These are phyloP conservation scores for Clunio marinus DNA, from an alignment of 2,888 invertebrate genomes.

Conservation along the genomic window DNA sequence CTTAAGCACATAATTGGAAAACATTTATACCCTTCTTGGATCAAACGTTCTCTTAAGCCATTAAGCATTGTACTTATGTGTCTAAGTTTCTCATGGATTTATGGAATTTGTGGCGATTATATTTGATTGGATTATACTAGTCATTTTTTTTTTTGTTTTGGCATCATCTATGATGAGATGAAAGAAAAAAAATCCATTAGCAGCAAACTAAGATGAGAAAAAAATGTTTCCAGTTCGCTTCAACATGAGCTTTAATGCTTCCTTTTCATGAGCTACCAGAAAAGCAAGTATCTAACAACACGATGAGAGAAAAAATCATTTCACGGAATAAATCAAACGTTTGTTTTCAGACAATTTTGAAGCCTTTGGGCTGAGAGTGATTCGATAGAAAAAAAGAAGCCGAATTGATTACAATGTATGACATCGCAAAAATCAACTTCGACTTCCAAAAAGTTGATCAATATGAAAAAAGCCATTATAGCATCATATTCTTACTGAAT, in stretches of 20 bases:
- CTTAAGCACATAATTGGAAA: slow-evolving; percentile 28
- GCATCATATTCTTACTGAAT: neutral
- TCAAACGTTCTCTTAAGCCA: neutral
- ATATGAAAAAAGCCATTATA: slow-evolving; percentile 29
- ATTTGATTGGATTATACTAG: neutral
- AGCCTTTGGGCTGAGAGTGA: neutral
- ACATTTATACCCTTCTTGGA: slow-evolving; percentile 2
- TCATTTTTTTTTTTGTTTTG: neutral
- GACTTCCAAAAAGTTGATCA: slow-evolving; percentile 4
- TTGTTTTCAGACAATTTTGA: slow-evolving; percentile 20
- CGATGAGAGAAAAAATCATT: no score
- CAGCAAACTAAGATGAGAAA: neutral
- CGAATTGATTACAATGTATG: slow-evolving; percentile 35
- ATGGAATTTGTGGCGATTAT: neutral
- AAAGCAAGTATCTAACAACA: no score
- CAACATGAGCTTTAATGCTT: slow-evolving; percentile 12
- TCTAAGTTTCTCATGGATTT: slow-evolving; percentile 10
- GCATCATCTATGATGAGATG: neutral
- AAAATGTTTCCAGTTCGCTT: slow-evolving; percentile 10
- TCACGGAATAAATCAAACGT: slow-evolving; percentile 30
- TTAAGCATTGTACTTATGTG: slow-evolving; percentile 3
- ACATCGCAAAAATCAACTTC: slow-evolving; percentile 26
- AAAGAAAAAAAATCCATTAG: slow-evolving; percentile 23
- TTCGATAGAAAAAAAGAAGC: slow-evolving; percentile 23
- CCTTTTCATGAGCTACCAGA: slow-evolving; percentile 21